phyloP scores from a whole-genome alignment of 2,888 invertebrate genomes.

The Nemapogon koenigi region DNA sequence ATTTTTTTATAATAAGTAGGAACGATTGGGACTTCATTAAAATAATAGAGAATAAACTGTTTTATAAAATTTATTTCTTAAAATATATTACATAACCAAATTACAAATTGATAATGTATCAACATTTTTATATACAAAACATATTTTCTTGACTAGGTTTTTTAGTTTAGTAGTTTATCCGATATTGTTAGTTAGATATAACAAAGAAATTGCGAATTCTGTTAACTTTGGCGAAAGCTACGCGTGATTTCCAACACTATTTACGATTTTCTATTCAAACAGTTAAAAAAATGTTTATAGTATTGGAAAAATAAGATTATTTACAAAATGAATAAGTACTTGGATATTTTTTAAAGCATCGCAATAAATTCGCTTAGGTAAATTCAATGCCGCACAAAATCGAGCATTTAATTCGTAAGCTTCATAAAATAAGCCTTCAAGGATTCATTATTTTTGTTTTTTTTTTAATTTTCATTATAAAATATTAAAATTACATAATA shows the following conservation, averaged over 20 bases:
- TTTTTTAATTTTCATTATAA: conserved; percentile 8
- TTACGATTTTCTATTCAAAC: neutral
- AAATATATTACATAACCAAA: conserved; percentile 43
- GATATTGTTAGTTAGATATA: conserved; percentile 20
- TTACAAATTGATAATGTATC: conserved; percentile 31
- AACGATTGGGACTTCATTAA: conserved; percentile 9
- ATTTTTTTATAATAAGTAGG: conserved; percentile 8
- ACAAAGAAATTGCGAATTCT: neutral
- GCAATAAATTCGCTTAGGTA: conserved; percentile 30
- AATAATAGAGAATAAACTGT: conserved; percentile 4
- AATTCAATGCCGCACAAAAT: conserved; percentile 40
- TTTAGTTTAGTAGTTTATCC: conserved; percentile 36
- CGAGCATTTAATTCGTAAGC: conserved; percentile 18
- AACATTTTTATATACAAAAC: conserved; percentile 57
- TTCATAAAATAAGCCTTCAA: conserved; percentile 3
- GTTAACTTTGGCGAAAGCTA: conserved; percentile 17
- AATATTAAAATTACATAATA: conserved; percentile 11
- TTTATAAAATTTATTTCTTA: conserved; percentile 36
- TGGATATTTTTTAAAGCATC: too few species aligned
- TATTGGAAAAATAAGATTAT: conserved; percentile 4
- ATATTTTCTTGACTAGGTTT: conserved; percentile 48
- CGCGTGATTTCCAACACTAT: conserved; percentile 8
- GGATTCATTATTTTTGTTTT: neutral
- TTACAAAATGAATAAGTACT: too few species aligned
- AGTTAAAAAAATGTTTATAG: neutral